Percentiles rank a stretch among this genome's conserved stretches.
These are phyloP conservation scores for Metacarcinus magister DNA, from an alignment of 2,888 invertebrate genomes.

Conservation along the genomic window DNA sequence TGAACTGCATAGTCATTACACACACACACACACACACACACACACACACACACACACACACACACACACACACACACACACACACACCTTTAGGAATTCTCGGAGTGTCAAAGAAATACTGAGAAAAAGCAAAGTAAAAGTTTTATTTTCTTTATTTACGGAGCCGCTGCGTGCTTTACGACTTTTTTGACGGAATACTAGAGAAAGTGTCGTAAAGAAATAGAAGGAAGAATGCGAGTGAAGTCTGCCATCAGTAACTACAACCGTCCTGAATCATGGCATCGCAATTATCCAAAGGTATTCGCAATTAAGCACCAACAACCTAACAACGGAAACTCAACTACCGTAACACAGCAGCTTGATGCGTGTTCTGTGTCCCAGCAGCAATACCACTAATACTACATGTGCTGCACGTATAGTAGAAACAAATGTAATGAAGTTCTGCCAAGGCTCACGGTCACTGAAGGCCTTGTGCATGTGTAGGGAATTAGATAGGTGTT, in stretches of 20 bases:
- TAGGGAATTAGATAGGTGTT: not conserved
- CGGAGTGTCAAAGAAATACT: not conserved
- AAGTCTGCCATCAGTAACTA: not conserved
- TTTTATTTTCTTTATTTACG: not conserved
- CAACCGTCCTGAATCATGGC: not conserved
- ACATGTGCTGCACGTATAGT: not conserved
- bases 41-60: conserved; percentile 20
- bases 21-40: not conserved
- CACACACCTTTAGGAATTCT: not conserved
- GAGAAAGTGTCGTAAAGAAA: not conserved
- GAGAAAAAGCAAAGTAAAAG: not conserved
- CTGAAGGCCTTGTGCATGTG: not conserved
- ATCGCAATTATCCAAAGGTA: not conserved
- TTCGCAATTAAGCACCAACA: not conserved
- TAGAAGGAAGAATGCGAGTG: not conserved
- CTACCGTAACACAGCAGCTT: not conserved
- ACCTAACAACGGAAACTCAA: not conserved
- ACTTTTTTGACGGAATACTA: not conserved
- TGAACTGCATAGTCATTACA: not conserved
- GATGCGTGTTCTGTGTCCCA: not conserved
- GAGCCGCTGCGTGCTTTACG: not conserved
- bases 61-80: conserved; percentile 4
- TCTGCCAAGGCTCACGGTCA: not conserved
- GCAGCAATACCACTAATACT: not conserved
- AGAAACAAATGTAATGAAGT: not conserved